Conservation (phyloP, 2,797 vertebrate genomes). For the Staurois parvus region DNA sequence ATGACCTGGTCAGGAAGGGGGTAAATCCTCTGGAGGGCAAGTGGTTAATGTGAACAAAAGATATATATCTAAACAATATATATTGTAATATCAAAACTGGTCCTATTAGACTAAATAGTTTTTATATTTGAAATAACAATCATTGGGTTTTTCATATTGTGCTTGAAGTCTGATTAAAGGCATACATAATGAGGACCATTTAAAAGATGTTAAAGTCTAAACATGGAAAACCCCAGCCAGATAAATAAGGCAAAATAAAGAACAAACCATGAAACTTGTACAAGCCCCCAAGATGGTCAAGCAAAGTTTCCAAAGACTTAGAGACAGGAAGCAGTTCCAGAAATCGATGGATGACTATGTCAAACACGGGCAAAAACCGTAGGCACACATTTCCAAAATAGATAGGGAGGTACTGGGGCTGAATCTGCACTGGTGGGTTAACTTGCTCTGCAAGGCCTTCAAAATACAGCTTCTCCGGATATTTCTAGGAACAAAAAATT, state of each 20-base stretch:
- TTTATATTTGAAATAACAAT: too few relatives aligned
- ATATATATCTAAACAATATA: too few relatives aligned
- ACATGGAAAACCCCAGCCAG: too few relatives aligned
- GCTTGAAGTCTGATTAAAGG: too few relatives aligned
- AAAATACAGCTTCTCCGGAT: constrained; percentile 98
- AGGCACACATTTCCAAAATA: constrained; percentile 99
- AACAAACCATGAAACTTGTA: constrained; percentile 97
- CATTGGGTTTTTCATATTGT: too few relatives aligned
- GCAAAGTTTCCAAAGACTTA: constrained; percentile 94
- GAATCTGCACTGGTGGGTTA: constrained; percentile 93
- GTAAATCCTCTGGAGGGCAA: too few relatives aligned
- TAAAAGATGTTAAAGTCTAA: too few relatives aligned
- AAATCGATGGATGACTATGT: constrained; percentile 98
- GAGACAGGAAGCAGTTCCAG: constrained; percentile 96
- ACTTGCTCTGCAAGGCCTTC: constrained; percentile 97
- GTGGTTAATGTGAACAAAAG: too few relatives aligned
- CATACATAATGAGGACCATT: too few relatives aligned
- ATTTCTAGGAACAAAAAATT: constrained; percentile 82
- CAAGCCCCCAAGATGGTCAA: constrained; percentile 95
- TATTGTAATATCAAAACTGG: too few relatives aligned
- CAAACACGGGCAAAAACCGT: constrained; percentile 96
- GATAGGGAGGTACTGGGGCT: constrained; percentile 95
- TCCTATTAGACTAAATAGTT: too few relatives aligned
- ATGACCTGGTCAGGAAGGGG: too few relatives aligned
- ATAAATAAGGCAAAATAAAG: constrained; percentile 23